phyloP scores from a whole-genome alignment of 2,888 invertebrate genomes.

The Ommatoiulus sabulosus region DNA sequence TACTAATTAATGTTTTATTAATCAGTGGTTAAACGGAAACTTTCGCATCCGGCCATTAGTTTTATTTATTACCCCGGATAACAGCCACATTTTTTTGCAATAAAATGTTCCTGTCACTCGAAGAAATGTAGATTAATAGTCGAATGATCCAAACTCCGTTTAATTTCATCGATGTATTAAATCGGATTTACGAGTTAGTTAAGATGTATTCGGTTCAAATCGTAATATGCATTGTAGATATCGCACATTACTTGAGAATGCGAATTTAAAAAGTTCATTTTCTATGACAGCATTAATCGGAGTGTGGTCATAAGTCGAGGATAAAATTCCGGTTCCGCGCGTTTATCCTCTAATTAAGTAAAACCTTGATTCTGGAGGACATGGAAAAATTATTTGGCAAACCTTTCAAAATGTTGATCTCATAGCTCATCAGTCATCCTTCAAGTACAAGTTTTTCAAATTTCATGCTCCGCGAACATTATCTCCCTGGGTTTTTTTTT shows the following conservation, averaged over 20 bases:
- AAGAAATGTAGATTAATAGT: neutral
- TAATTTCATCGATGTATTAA: neutral
- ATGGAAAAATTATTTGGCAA: neutral
- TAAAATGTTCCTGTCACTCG: neutral
- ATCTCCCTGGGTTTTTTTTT: neutral
- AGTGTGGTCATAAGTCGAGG: neutral
- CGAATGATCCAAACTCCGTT: neutral
- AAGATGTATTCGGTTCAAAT: neutral
- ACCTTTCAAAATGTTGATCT: neutral
- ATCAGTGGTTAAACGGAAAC: slow-evolving; percentile 12
- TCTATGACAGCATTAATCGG: too few relatives aligned
- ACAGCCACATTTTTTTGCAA: neutral
- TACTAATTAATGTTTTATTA: neutral
- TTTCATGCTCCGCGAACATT: neutral
- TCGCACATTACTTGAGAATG: too few relatives aligned
- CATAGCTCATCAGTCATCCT: neutral
- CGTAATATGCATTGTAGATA: too few relatives aligned
- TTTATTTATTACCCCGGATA: neutral
- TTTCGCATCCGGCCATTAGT: neutral
- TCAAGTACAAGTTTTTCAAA: slow-evolving; percentile 3
- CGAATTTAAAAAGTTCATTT: too few relatives aligned
- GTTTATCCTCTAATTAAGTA: neutral
- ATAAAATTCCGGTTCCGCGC: neutral
- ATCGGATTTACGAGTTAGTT: neutral
- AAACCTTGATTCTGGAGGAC: neutral